phyloP scores from a whole-genome alignment of 2,888 invertebrate genomes.

The Noctua fimbriata region DNA sequence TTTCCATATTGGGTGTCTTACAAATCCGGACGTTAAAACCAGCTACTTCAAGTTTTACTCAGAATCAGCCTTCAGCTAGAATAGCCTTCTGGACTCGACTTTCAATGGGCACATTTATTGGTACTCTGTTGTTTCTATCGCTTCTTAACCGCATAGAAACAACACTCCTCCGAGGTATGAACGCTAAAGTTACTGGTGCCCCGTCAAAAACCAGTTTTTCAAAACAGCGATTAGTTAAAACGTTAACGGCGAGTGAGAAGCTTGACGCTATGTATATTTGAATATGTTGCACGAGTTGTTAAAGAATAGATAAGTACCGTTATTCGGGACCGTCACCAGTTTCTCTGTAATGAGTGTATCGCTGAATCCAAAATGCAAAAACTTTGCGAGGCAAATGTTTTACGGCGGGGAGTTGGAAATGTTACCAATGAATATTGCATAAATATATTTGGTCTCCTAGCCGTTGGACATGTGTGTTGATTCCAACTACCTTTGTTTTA shows the following conservation, averaged over 20 bases:
- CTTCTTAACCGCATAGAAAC: slow-evolving; percentile 46
- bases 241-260: slow-evolving; percentile 65
- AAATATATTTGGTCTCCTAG: slow-evolving; percentile 53
- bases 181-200: slow-evolving; percentile 49
- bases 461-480: slow-evolving; percentile 48
- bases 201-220: slow-evolving; percentile 66
- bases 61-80: neutral
- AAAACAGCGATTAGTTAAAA: slow-evolving; percentile 63
- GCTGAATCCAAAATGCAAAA: slow-evolving; percentile 64
- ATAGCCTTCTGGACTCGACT: neutral
- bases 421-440: slow-evolving; percentile 61
- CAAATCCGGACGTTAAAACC: neutral
- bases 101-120: neutral
- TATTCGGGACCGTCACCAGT: slow-evolving; percentile 66
- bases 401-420: slow-evolving; percentile 40
- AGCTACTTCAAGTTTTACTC: neutral
- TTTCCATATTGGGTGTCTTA: neutral
- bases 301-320: slow-evolving; percentile 71
- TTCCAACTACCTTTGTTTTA: slow-evolving; percentile 48
- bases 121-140: slow-evolving; percentile 21
- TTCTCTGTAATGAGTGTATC: slow-evolving; percentile 68
- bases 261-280: slow-evolving; percentile 59
- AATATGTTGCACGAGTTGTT: slow-evolving; percentile 69
- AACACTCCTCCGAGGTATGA: slow-evolving; percentile 39
- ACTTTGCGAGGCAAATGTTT: slow-evolving; percentile 64